Percentiles rank a stretch among this genome's conserved stretches.
Conservation (phyloP, 2,113 vertebrate species). For the Podilymbus podiceps region DNA sequence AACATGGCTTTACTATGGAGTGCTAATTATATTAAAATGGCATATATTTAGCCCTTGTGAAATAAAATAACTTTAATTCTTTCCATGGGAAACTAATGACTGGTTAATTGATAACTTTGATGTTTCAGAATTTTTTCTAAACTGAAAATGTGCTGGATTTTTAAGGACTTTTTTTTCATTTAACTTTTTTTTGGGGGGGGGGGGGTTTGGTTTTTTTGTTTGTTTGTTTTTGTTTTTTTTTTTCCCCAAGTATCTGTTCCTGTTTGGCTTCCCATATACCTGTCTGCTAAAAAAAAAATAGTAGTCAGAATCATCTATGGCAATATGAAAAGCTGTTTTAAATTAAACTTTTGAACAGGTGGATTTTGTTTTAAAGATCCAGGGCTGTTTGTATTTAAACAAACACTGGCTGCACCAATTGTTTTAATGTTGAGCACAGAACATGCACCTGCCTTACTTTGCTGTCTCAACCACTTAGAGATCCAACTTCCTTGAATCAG, state of each 20-base stretch:
- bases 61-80: neutral
- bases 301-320: neutral
- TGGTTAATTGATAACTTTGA: neutral
- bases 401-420: neutral
- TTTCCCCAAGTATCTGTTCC: too few species aligned
- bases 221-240: too few species aligned
- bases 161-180: neutral
- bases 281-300: neutral
- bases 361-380: neutral
- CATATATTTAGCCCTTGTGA: neutral
- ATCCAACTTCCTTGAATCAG: neutral
- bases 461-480: rapidly evolving
- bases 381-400: neutral
- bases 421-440: neutral
- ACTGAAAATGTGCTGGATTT: neutral
- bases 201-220: too few species aligned
- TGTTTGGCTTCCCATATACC: neutral
- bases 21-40: neutral
- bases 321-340: neutral
- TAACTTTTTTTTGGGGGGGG: too few species aligned
- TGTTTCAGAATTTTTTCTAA: neutral
- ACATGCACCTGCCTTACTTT: neutral
- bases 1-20: neutral
- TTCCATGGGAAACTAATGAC: neutral
- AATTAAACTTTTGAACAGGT: neutral